These are phyloP conservation scores for Hirtodrosophila cameraria DNA, from an alignment of 2,888 invertebrate species.

Conservation along the genomic window DNA sequence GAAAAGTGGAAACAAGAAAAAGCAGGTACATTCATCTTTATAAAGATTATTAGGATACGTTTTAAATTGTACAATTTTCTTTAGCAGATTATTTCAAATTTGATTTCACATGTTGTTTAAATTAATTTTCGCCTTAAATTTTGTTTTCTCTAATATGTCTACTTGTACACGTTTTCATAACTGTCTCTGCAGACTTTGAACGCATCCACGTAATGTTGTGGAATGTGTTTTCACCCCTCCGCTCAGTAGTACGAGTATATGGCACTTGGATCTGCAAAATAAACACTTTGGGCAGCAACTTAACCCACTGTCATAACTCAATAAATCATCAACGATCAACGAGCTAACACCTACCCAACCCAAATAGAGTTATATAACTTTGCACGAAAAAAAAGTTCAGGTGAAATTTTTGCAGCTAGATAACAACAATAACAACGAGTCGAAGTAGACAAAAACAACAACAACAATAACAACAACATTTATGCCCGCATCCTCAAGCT, in stretches of 20 bases:
- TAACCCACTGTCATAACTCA: conserved; percentile 76
- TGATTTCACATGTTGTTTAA: too few species aligned
- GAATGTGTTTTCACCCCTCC: conserved; percentile 34
- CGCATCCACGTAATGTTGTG: conserved; percentile 7
- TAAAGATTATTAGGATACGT: too few species aligned
- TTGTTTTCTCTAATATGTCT: too few species aligned
- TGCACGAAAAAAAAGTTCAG: conserved; percentile 54
- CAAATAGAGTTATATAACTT: conserved; percentile 65
- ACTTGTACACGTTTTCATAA: conserved; percentile 4
- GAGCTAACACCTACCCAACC: conserved; percentile 76
- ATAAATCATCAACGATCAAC: conserved; percentile 72
- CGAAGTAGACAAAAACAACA: conserved; percentile 14
- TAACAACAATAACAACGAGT: conserved; percentile 24
- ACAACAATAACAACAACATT: conserved; percentile 27
- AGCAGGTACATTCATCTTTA: too few species aligned
- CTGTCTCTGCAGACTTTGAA: conserved; percentile 18
- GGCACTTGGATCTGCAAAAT: conserved; percentile 54
- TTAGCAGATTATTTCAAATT: too few species aligned
- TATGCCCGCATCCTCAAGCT: conserved; percentile 74
- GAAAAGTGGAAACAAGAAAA: too few species aligned
- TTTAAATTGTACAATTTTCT: too few species aligned
- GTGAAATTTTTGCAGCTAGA: conserved; percentile 68
- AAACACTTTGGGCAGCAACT: conserved; percentile 67
- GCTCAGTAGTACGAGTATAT: conserved; percentile 10
- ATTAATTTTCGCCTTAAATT: too few species aligned